Evolutionary conservation across 92 coral and sea anemone species (phyloP).

Genomic region (Porites rus): DNA sequence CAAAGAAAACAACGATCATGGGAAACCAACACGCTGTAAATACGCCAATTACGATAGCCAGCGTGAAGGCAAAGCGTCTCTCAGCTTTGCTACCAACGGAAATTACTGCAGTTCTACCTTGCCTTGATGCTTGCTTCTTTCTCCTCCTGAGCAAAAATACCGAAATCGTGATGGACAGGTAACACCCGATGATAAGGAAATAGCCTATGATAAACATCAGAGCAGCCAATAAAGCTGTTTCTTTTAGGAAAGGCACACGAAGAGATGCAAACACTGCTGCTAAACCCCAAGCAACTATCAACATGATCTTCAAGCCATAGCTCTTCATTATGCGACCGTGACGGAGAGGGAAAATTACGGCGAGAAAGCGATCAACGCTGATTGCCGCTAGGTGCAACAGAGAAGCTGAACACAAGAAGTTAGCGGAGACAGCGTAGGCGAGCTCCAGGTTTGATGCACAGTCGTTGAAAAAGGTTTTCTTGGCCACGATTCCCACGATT

Average conservation of each 20-base stretch:
- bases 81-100: slow-evolving; percentile 35
- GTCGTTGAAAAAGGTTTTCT: slow-evolving; percentile 19
- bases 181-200: slow-evolving; percentile 23
- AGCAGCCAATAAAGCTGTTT: slow-evolving; percentile 16
- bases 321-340: slow-evolving; percentile 32
- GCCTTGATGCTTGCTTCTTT: background rate
- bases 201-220: slow-evolving; percentile 26
- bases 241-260: slow-evolving; percentile 18
- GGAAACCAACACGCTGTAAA: slow-evolving; percentile 59
- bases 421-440: slow-evolving; percentile 24
- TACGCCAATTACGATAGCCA: slow-evolving; percentile 51
- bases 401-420: slow-evolving; percentile 44
- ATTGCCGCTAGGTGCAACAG: slow-evolving; percentile 37
- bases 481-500: slow-evolving; percentile 33
- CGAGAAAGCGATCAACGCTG: slow-evolving; percentile 55
- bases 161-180: slow-evolving; percentile 21
- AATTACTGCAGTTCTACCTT: background rate
- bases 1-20: slow-evolving; percentile 28
- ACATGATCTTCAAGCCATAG: slow-evolving; percentile 42
- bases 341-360: slow-evolving; percentile 43
- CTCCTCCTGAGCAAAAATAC: slow-evolving; percentile 10
- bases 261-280: slow-evolving; percentile 20
- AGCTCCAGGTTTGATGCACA: slow-evolving; percentile 35
- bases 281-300: slow-evolving; percentile 29
- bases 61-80: slow-evolving; percentile 51